phyloP scores from a whole-genome alignment of 2,797 vertebrate species.

The Pantherophis vulpinus region DNA sequence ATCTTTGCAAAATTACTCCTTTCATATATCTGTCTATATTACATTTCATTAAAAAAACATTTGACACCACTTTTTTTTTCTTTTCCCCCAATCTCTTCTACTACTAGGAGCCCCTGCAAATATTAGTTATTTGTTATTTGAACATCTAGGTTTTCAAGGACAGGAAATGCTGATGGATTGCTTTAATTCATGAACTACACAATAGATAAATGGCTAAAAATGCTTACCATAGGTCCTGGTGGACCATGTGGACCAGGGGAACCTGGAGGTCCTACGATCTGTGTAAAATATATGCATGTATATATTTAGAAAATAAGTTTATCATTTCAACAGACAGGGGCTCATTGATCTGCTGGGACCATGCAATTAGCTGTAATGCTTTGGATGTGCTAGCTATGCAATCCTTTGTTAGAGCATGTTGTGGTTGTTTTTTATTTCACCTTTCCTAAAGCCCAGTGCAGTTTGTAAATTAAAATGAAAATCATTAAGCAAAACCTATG shows the following conservation, averaged over 20 bases:
- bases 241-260: slow-evolving; percentile 89
- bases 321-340: not conserved
- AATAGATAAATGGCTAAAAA: not conserved
- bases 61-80: not conserved
- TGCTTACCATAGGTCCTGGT: slow-evolving; percentile 95
- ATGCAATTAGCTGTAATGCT: not conserved
- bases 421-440: not conserved
- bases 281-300: not conserved
- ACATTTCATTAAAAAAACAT: not conserved
- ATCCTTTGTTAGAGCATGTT: not conserved
- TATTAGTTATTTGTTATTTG: not conserved
- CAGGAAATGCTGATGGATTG: not conserved
- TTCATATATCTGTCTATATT: not conserved
- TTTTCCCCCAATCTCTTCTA: too few species aligned
- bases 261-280: slow-evolving; percentile 90
- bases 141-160: not conserved
- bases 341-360: not conserved
- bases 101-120: not conserved
- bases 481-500: not conserved
- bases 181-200: slow-evolving; percentile 12
- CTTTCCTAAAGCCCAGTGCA: not conserved
- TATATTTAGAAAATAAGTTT: slow-evolving; percentile 11
- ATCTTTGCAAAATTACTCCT: not conserved
- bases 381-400: not conserved
- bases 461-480: not conserved